Evolutionary conservation across 2,888 invertebrate genomes (phyloP).

Genomic region (Clunio marinus): DNA sequence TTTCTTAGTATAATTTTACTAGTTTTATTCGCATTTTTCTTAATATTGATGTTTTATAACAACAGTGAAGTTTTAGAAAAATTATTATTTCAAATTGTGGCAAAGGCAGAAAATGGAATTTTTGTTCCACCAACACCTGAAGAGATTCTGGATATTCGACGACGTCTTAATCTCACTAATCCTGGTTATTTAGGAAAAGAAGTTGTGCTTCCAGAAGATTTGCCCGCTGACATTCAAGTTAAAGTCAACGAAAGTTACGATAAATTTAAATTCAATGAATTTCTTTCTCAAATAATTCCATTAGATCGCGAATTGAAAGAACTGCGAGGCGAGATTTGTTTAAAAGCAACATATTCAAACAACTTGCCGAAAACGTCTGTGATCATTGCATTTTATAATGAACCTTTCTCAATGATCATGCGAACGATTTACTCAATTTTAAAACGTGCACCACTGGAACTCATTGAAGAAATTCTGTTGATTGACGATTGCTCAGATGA

Average conservation of each 20-base stretch:
- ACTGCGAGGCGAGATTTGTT: not conserved
- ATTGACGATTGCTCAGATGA: conserved; percentile 84
- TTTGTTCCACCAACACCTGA: not conserved
- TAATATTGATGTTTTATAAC: too few relatives aligned
- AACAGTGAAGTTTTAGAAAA: too few relatives aligned
- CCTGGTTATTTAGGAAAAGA: not conserved
- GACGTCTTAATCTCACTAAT: not conserved
- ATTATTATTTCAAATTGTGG: too few relatives aligned
- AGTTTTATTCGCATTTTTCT: too few relatives aligned
- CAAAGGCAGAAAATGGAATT: too few relatives aligned
- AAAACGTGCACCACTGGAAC: conserved; percentile 70
- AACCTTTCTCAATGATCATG: not conserved
- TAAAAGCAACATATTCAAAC: not conserved
- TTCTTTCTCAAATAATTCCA: not conserved
- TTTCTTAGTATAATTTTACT: too few relatives aligned
- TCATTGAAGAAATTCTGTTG: conserved; percentile 80
- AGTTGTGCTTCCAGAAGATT: not conserved
- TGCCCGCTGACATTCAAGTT: not conserved
- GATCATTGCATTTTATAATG: not conserved
- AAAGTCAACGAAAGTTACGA: not conserved
- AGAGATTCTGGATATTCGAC: not conserved
- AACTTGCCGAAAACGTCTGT: not conserved
- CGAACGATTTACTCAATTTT: conserved; percentile 76
- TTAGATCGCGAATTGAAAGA: not conserved
- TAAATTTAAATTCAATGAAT: not conserved